Base-by-base conservation (phyloP, 2,113 vertebrate species). In the Geothlypis trichas region DNA sequence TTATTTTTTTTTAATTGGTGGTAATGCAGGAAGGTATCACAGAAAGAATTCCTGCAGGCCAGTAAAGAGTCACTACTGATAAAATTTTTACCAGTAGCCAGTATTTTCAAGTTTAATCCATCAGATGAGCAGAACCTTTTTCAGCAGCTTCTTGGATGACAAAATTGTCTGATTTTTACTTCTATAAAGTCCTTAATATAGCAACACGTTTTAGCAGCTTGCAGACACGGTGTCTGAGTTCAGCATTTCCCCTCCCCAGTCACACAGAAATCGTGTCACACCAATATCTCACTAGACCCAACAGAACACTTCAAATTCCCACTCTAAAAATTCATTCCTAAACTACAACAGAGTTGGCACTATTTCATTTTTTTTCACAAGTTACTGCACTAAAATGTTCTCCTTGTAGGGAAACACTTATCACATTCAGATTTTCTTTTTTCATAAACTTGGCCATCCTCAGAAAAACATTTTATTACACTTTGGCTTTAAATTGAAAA, bases 321-420 rank as follows among this genome's bases (percentile, higher is more conserved):
- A 27, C 49, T 35, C 69, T 23, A 62, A 46, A 46, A 41, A 71
- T 31, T 52, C 31, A 11, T 17, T 31, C 31, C n/a, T 57, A 14
- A 51, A 51, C 12, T 63, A 41, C 51, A 76, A 26, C 0, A 12
- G 9, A 8, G 18, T 33, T 0, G 1, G 11, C n/a, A 63, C 9
- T 31, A 14, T 4, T 31, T 11, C 0, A 0, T 41, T 54, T 41
- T 27, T 27, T 26, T 41, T 5, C 35, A 41, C 3, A 59, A 63
- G 11, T 61, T 46, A 49, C 31, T 54, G 49, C 66, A 57, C 21
- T 58, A 20, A 33, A 80, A 77, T 33, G 4, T 54, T 69, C 31
- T 37, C 7, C 54, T 42, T 35, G 18, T 5, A 75, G 49, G 39
- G 65, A 49, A 93, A 51, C 10, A 55, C 20, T 55, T 58, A 31